Evolutionary conservation across 1,140 invertebrate genomes (phyloP).

Genomic region (Hydropsyche tenuis): DNA sequence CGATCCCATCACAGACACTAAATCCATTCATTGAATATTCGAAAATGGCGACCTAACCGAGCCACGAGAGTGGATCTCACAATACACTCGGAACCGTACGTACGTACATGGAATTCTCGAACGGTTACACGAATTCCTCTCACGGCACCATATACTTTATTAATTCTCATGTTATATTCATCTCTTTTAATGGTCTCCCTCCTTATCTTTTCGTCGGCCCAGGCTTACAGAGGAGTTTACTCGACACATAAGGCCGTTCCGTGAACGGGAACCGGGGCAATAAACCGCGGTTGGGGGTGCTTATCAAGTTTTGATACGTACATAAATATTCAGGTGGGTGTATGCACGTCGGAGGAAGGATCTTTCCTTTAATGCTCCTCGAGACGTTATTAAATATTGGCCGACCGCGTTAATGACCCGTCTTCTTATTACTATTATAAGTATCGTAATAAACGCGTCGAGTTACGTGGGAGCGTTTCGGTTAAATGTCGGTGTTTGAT

Average conservation of each 20-base stretch:
- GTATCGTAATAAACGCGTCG: too few relatives aligned
- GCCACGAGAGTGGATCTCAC: too few relatives aligned
- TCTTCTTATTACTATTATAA: too few relatives aligned
- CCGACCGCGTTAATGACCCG: too few relatives aligned
- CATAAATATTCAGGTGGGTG: constrained; percentile 6
- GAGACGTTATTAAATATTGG: too few relatives aligned
- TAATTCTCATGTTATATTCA: constrained; percentile 43
- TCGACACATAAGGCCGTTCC: background rate
- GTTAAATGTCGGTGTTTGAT: too few relatives aligned
- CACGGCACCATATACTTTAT: constrained; percentile 9
- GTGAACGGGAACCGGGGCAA: background rate
- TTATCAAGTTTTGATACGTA: background rate
- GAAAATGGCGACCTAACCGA: too few relatives aligned
- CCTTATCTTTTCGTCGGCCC: constrained; percentile 33
- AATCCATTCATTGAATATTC: too few relatives aligned
- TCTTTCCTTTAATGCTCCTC: too few relatives aligned
- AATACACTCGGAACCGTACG: background rate
- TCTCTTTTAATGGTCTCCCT: constrained; percentile 34
- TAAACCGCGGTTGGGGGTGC: background rate
- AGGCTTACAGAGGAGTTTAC: background rate
- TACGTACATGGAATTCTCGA: constrained; percentile 4
- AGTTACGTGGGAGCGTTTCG: too few relatives aligned
- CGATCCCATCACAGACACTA: too few relatives aligned
- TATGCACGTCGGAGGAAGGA: too few relatives aligned
- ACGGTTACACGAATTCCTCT: constrained; percentile 3